Percentiles rank a stretch among this genome's conserved stretches.
phyloP scores from a whole-genome alignment of 2,888 invertebrate species.

The Philaethria dido region DNA sequence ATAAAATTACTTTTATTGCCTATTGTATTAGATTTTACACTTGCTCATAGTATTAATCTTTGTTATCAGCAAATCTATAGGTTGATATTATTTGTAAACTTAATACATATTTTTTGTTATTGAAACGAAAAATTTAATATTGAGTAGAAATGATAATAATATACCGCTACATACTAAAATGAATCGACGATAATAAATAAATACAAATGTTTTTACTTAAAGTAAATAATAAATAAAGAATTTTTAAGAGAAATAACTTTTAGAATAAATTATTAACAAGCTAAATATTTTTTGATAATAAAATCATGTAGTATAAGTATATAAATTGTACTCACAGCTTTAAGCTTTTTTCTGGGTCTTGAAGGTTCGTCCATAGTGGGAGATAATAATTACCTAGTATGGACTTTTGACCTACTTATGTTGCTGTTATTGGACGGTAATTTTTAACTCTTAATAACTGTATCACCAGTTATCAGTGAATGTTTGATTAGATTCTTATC shows the following conservation, averaged over 20 bases:
- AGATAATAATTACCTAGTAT: not conserved
- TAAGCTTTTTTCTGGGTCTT: constrained; percentile 75
- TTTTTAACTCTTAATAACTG: not conserved
- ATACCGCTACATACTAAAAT: not conserved
- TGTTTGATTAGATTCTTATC: constrained; percentile 1
- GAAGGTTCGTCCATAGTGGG: constrained; percentile 68
- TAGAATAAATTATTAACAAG: not conserved
- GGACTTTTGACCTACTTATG: constrained; percentile 26
- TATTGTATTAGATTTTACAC: too few relatives aligned
- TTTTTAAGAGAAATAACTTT: not conserved
- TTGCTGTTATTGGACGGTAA: not conserved
- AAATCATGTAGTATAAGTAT: not conserved
- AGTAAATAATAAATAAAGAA: not conserved
- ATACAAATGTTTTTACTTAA: not conserved
- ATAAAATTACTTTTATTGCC: too few relatives aligned
- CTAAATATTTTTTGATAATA: not conserved
- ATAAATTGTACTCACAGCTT: constrained; percentile 70
- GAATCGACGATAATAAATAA: not conserved
- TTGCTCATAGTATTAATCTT: not conserved
- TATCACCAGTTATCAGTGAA: not conserved
- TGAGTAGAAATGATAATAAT: not conserved
- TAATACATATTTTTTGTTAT: too few relatives aligned
- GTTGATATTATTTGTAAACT: too few relatives aligned
- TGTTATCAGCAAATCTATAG: not conserved
- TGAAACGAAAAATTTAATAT: too few relatives aligned